phyloP scores from a whole-genome alignment of 2,888 invertebrate species.

The Sclerodermus sp. region DNA sequence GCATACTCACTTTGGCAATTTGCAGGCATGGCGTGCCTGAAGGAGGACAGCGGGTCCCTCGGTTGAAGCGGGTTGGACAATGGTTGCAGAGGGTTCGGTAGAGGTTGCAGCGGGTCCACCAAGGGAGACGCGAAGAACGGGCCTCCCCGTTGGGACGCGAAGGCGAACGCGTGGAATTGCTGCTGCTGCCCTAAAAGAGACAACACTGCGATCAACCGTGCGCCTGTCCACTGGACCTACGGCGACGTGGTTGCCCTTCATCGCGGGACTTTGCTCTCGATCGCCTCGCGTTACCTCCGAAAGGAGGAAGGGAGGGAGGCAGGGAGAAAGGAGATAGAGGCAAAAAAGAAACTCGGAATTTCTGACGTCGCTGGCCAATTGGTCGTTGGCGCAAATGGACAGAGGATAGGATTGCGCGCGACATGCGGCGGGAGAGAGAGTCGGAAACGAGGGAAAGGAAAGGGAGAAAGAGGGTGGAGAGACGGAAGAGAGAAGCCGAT shows the following conservation, averaged over 20 bases:
- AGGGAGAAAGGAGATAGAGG: conserved; percentile 22
- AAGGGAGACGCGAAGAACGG: conserved; percentile 54
- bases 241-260: too few species aligned
- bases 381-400: too few species aligned
- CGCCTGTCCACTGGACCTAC: conserved; percentile 63
- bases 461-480: too few species aligned
- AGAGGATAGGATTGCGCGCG: conserved; percentile 4
- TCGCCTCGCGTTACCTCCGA: not conserved
- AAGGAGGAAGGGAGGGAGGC: conserved; percentile 21
- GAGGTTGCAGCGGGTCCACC: conserved; percentile 53
- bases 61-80: conserved; percentile 66
- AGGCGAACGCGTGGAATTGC: conserved; percentile 81
- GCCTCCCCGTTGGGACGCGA: conserved; percentile 68
- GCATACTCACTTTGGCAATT: conserved; percentile 91
- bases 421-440: conserved; percentile 7
- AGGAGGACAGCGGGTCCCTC: conserved; percentile 80
- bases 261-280: too few species aligned
- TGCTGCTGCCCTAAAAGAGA: conserved; percentile 95
- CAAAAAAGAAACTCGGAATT: too few species aligned
- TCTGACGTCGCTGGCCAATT: too few species aligned
- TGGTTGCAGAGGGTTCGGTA: conserved; percentile 53
- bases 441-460: conserved; percentile 6
- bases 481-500: too few species aligned
- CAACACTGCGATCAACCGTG: conserved; percentile 70
- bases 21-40: conserved; percentile 86